Conservation (phyloP, 2,797 vertebrate species). For the Clarias fuscus region DNA sequence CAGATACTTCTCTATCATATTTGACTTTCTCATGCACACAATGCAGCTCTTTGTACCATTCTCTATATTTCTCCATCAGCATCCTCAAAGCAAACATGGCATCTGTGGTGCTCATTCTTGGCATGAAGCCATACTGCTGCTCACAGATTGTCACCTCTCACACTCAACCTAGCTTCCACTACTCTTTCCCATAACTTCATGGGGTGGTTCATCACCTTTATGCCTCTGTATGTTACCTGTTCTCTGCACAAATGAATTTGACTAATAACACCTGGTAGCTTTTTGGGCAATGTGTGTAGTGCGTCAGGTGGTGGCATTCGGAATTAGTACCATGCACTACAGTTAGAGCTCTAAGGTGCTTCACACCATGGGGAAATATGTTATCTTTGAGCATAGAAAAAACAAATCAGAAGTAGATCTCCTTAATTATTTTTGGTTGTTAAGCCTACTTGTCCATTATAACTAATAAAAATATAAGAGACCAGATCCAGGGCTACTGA, state of each 20-base stretch:
- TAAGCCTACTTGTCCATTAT: not conserved
- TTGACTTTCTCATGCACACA: too few relatives aligned
- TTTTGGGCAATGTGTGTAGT: not conserved
- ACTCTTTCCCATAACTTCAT: too few relatives aligned
- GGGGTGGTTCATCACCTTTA: too few relatives aligned
- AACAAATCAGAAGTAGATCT: not conserved
- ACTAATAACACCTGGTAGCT: not conserved
- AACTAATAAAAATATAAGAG: not conserved
- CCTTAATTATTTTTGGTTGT: not conserved
- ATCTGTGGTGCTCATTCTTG: too few relatives aligned
- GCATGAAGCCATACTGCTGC: too few relatives aligned
- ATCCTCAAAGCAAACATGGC: too few relatives aligned
- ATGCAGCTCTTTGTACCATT: too few relatives aligned
- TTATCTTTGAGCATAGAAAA: not conserved
- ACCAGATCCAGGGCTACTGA: not conserved
- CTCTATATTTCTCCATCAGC: too few relatives aligned
- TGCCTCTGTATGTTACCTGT: too few relatives aligned
- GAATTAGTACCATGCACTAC: not conserved
- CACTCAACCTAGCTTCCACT: too few relatives aligned
- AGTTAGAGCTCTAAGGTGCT: not conserved
- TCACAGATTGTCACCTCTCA: too few relatives aligned
- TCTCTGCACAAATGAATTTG: not conserved
- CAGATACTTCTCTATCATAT: too few relatives aligned
- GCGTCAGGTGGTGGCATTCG: not conserved
- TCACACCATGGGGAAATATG: not conserved